Conservation (phyloP, 1,140 invertebrate species). For the Drosophila subobscura region DNA sequence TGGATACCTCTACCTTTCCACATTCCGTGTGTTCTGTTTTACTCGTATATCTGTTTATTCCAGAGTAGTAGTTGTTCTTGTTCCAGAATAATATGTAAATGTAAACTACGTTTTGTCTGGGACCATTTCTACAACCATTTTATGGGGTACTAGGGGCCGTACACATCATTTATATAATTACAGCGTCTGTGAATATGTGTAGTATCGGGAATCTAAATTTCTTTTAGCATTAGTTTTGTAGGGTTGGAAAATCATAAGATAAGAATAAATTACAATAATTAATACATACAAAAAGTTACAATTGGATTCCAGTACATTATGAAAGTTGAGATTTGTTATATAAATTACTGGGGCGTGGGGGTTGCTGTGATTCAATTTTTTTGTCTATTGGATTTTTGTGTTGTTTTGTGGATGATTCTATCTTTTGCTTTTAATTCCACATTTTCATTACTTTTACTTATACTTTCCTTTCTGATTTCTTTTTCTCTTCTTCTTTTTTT, state of each 20-base stretch:
- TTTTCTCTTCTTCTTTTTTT: constrained; percentile 40
- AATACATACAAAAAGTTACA: constrained; percentile 71
- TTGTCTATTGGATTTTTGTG: constrained; percentile 19
- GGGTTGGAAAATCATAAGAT: constrained; percentile 23
- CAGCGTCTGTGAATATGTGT: constrained; percentile 25
- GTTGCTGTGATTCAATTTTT: constrained; percentile 33
- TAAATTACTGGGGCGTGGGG: constrained; percentile 47
- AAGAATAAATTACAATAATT: constrained; percentile 74
- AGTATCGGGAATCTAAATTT: constrained; percentile 26
- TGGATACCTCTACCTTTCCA: constrained; percentile 10
- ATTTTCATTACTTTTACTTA: constrained; percentile 8
- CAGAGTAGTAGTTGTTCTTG: constrained; percentile 10
- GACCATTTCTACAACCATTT: constrained; percentile 63
- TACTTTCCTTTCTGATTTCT: constrained; percentile 13
- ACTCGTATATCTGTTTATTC: constrained; percentile 25
- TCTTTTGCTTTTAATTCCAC: too few species aligned
- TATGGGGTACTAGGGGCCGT: constrained; percentile 48
- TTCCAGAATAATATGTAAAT: constrained; percentile 26
- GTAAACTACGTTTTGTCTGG: constrained; percentile 26
- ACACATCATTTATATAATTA: constrained; percentile 31
- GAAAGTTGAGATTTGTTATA: constrained; percentile 16
- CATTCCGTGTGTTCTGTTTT: constrained; percentile 14
- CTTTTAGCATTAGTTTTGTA: constrained; percentile 13
- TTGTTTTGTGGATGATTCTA: constrained; percentile 10
- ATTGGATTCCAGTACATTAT: constrained; percentile 60